Evolutionary conservation across 2,797 vertebrate species (phyloP).

Genomic region (Moxostoma hubbsi): DNA sequence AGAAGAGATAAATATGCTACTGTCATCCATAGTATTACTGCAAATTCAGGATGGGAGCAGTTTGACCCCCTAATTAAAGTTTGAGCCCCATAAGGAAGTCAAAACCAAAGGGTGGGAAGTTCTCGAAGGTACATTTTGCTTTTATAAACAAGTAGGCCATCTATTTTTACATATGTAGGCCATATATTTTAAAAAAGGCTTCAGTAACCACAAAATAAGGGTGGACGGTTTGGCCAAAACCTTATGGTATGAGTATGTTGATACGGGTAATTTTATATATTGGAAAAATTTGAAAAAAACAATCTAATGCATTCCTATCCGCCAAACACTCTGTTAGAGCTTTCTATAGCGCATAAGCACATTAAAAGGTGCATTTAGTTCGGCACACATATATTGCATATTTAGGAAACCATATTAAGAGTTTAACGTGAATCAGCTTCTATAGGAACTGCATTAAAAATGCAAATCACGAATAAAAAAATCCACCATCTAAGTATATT

Average conservation of each 20-base stretch:
- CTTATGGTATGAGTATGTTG: too few relatives aligned
- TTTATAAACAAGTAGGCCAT: not conserved
- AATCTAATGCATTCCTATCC: not conserved
- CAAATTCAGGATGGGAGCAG: not conserved
- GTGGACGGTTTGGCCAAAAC: too few relatives aligned
- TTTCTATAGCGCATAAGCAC: too few relatives aligned
- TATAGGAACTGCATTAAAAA: conserved; percentile 15
- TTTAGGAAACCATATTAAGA: not conserved
- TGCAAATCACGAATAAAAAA: conserved; percentile 18
- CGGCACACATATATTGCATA: too few relatives aligned
- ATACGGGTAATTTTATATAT: too few relatives aligned
- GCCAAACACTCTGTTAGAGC: not conserved
- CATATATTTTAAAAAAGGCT: not conserved
- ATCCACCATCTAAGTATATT: not conserved
- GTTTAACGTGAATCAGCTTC: not conserved
- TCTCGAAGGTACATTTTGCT: not conserved
- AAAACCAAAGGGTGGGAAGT: too few relatives aligned
- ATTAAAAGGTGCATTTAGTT: not conserved
- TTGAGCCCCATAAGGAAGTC: not conserved
- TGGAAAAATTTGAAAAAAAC: too few relatives aligned
- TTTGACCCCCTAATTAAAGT: not conserved
- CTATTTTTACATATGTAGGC: not conserved
- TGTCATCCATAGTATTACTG: conserved; percentile 10
- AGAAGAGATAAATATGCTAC: conserved; percentile 26
- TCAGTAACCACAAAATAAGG: too few relatives aligned